Conservation (phyloP, 1,140 invertebrate genomes). For the Aradophagus sp. region DNA sequence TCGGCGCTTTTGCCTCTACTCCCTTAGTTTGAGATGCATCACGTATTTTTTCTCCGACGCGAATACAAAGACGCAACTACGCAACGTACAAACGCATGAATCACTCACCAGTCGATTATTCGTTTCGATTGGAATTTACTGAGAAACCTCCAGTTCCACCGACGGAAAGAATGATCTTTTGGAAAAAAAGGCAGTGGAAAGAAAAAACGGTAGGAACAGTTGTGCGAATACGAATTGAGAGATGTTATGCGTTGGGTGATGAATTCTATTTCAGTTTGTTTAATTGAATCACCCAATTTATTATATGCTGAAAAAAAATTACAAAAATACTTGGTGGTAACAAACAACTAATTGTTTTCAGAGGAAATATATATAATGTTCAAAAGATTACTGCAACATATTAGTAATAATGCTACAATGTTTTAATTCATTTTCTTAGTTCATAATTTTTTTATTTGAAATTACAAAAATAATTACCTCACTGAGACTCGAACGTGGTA, state of each 20-base stretch:
- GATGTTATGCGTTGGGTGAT: slow-evolving; percentile 6
- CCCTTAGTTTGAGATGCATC: slow-evolving; percentile 8
- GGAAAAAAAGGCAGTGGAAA: slow-evolving; percentile 10
- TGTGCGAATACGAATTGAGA: slow-evolving; percentile 30
- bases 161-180: slow-evolving; percentile 15
- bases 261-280: no score
- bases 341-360: no score
- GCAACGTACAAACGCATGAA: slow-evolving; percentile 52
- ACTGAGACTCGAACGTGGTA: no score
- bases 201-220: neutral
- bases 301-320: no score
- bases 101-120: slow-evolving; percentile 59
- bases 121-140: slow-evolving; percentile 57
- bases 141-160: slow-evolving; percentile 49
- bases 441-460: no score
- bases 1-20: slow-evolving; percentile 4
- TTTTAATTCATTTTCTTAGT: no score
- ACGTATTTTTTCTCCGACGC: slow-evolving; percentile 25
- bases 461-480: no score
- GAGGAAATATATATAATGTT: no score
- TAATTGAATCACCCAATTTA: no score
- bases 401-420: no score
- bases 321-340: no score
- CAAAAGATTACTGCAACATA: no score
- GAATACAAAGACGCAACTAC: slow-evolving; percentile 47